These are phyloP conservation scores for Eulacestoma nigropectus DNA, from an alignment of 2,113 vertebrate genomes.

Conservation along the genomic window DNA sequence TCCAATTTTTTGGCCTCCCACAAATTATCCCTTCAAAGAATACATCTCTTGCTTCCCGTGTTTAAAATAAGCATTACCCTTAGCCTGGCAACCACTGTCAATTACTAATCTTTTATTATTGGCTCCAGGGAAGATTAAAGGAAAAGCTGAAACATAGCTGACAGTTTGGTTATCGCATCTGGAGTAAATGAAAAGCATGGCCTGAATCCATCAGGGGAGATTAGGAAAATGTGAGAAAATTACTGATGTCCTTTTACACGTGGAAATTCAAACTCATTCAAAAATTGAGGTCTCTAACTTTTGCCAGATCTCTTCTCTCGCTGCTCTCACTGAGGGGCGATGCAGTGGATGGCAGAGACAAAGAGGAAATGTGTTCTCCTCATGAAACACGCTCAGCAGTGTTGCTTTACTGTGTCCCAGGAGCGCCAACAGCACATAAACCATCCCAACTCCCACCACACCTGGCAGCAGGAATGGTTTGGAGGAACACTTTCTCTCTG, in stretches of 20 bases:
- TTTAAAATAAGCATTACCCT: conserved; percentile 76
- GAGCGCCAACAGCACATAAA: neutral
- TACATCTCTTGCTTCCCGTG: conserved; percentile 71
- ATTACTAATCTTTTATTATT: conserved; percentile 85
- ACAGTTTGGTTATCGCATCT: conserved; percentile 92
- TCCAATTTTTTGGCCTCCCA: conserved; percentile 79
- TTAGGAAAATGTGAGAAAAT: conserved; percentile 90
- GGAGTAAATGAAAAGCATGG: conserved; percentile 93
- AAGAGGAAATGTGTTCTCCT: neutral
- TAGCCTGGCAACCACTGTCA: conserved; percentile 65
- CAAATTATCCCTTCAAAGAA: conserved; percentile 80
- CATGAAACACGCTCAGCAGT: neutral
- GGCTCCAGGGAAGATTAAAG: conserved; percentile 89
- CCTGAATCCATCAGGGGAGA: conserved; percentile 91
- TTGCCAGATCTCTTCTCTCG: conserved; percentile 15
- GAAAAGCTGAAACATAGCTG: conserved; percentile 81
- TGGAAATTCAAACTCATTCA: conserved; percentile 75
- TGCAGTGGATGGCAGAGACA: conserved; percentile 1
- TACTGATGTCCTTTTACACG: conserved; percentile 85
- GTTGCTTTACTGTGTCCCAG: neutral
- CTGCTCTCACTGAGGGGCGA: neutral
- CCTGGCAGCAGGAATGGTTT: neutral
- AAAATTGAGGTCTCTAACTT: conserved; percentile 71
- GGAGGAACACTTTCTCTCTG: neutral
- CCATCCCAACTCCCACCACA: neutral